Base-by-base conservation (phyloP, 2,113 vertebrate species). In the Lota lota region DNA sequence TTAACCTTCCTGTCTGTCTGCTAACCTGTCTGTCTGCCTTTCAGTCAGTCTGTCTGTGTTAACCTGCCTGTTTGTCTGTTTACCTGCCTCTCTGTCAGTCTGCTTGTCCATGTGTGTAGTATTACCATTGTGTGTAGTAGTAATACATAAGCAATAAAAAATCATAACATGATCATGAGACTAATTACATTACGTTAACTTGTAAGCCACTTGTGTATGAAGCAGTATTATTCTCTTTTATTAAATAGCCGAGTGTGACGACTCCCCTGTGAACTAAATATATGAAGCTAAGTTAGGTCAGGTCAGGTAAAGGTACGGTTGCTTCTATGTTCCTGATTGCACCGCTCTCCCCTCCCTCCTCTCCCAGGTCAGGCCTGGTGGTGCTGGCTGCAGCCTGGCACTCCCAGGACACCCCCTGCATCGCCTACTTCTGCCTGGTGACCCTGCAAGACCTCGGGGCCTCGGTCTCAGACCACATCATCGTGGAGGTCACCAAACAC, bases 401-500 rank as follows among this genome's bases (percentile, higher is more conserved):
- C 79, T 93, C 88, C 0, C 89, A 92, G 4, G 97, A 99, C 80
- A 74, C 4, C 0, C 97, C 97, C 0, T 97, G 97, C 57, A 88
- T 98, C 69, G 84, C 92, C 11, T 99, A 99, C 83, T 98, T 95
- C 85, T 95, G 93, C 72, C 87, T 99, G 75, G 58, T 96, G 84
- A 98, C 94, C 1, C 83, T 98, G 18, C 93, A 93, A 73, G 97
- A 97, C 70, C 85, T 78, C 1, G 93, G 93, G n/a, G 80, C 59
- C 61, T 70, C 93, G 50, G 88, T 93, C 81, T 90, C 93, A 5
- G 94, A 96, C 57, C 88, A 93, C 0, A 80, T 98, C n/a, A 90
- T 88, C 0, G 94, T 99, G 60, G 96, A 99, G 73, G 96, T 99
- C 77, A 98, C 95, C 51, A 96, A 96, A 61, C 94, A 95, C 84